Evolutionary conservation across 2,113 vertebrate genomes (phyloP).

Genomic region (Melanerpes formicivorus): DNA sequence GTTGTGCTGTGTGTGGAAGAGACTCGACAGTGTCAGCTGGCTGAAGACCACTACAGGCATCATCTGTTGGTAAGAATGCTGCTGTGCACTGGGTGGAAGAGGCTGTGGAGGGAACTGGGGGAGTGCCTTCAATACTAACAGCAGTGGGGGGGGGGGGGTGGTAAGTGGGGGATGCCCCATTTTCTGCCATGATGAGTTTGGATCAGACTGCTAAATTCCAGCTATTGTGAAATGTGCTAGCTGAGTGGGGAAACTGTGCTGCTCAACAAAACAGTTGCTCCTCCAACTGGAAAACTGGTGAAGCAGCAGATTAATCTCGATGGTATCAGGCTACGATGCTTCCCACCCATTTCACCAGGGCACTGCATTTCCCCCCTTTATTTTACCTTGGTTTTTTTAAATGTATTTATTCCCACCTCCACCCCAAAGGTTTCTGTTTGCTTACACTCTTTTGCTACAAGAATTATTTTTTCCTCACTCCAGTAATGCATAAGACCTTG

Average conservation of each 20-base stretch:
- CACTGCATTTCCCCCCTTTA: background rate
- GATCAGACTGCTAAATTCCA: background rate
- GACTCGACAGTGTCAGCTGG: constrained; percentile 50
- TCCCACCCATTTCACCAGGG: background rate
- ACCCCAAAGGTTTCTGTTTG: background rate
- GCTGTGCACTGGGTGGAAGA: background rate
- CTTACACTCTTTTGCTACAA: background rate
- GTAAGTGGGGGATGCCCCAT: background rate
- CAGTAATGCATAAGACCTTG: background rate
- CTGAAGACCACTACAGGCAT: constrained; percentile 65
- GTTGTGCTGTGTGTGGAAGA: constrained; percentile 71
- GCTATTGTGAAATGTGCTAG: background rate
- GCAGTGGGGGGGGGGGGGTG: background rate
- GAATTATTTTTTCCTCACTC: background rate
- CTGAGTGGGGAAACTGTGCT: background rate
- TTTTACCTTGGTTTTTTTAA: background rate
- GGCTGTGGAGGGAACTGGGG: background rate
- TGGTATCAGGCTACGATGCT: background rate
- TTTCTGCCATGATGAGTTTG: background rate
- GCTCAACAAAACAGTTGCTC: background rate
- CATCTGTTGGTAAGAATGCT: constrained; percentile 80
- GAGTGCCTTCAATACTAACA: background rate
- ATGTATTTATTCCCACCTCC: background rate
- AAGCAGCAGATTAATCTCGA: background rate
- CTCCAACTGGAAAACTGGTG: background rate